These are phyloP conservation scores for Elegia similella DNA, from an alignment of 2,888 invertebrate genomes.

Conservation along the genomic window DNA sequence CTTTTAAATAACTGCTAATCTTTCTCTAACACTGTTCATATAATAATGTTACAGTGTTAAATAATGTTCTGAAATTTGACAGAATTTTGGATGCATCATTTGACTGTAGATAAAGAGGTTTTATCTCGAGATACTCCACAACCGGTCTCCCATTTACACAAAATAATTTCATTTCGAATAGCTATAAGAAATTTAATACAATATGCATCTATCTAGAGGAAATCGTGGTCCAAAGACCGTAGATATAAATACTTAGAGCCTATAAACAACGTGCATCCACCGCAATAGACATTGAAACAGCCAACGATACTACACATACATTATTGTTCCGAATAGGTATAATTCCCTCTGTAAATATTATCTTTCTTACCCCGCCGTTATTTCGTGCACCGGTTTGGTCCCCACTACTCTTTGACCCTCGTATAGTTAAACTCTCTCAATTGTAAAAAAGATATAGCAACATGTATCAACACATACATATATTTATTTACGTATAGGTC, in stretches of 20 bases:
- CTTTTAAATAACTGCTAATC: too few species aligned
- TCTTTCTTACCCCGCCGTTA: slow-evolving; percentile 50
- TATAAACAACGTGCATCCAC: slow-evolving; percentile 42
- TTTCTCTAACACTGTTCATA: too few species aligned
- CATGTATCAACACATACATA: slow-evolving; percentile 46
- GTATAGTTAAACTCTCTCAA: slow-evolving; percentile 23
- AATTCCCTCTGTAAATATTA: slow-evolving; percentile 42
- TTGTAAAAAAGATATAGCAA: slow-evolving; percentile 38
- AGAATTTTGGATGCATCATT: background rate
- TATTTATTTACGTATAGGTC: slow-evolving; percentile 65
- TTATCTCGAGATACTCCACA: background rate
- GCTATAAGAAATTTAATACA: slow-evolving; percentile 22
- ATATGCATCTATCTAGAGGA: slow-evolving; percentile 23
- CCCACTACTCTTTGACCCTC: slow-evolving; percentile 40
- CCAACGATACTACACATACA: slow-evolving; percentile 35
- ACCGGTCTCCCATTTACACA: slow-evolving; percentile 20
- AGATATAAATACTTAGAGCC: slow-evolving; percentile 33
- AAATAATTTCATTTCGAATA: slow-evolving; percentile 25
- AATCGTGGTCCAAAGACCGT: slow-evolving; percentile 39
- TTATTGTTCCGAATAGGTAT: slow-evolving; percentile 33
- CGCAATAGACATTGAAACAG: slow-evolving; percentile 59
- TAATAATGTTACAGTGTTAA: too few species aligned
- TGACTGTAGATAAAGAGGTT: background rate
- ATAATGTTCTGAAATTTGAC: too few species aligned
- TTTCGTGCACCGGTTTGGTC: slow-evolving; percentile 78